Percentiles rank a stretch among this genome's conserved stretches.
Conservation (phyloP, 2,797 vertebrate species). For the Pristis pectinata region DNA sequence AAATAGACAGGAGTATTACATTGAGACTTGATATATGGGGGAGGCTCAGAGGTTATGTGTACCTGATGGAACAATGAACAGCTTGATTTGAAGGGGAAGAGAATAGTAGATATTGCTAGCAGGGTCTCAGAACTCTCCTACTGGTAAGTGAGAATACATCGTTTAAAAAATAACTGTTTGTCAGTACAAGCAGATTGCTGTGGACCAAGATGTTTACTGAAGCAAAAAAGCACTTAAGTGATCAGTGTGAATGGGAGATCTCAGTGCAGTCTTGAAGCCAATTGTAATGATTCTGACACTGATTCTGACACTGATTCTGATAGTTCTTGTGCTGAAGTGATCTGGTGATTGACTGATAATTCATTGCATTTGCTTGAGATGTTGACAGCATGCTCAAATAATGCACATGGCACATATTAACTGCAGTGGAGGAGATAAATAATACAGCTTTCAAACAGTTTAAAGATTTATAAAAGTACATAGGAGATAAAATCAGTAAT, state of each 20-base stretch:
- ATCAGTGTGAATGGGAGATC: background rate
- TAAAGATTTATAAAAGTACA: background rate
- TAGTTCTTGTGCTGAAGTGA: background rate
- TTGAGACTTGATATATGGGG: background rate
- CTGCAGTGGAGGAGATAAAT: background rate
- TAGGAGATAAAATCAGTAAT: background rate
- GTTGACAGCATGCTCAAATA: background rate
- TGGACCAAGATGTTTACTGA: background rate
- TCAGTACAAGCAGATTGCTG: background rate
- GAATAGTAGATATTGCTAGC: background rate
- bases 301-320: background rate
- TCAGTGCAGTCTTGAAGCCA: background rate
- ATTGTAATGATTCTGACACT: background rate
- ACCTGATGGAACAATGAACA: background rate
- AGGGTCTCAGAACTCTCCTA: background rate
- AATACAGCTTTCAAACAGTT: background rate
- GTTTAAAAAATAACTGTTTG: background rate
- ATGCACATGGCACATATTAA: background rate
- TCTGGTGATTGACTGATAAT: background rate
- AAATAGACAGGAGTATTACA: background rate
- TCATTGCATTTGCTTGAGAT: slow-evolving; percentile 1
- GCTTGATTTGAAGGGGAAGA: background rate
- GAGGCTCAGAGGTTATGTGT: background rate
- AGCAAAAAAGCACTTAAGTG: background rate
- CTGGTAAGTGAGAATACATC: background rate